phyloP scores from a whole-genome alignment of 2,888 invertebrate species.

The Archips xylosteana region DNA sequence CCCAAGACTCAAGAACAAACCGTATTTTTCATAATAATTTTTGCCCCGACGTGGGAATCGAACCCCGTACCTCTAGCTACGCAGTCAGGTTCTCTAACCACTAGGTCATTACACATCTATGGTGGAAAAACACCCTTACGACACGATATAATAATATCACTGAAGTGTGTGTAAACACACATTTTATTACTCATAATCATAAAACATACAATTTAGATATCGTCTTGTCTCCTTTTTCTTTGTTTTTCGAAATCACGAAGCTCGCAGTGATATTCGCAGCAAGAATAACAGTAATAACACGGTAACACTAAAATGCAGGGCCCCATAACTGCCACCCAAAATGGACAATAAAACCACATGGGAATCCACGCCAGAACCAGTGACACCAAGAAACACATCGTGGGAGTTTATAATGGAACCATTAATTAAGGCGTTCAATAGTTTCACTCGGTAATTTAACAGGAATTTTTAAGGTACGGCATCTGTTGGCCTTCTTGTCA shows the following conservation, averaged over 20 bases:
- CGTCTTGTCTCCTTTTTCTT: background rate
- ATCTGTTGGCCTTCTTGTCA: too few species aligned
- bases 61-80: too few species aligned
- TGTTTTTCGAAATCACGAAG: background rate
- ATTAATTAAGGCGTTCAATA: background rate
- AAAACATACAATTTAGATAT: background rate
- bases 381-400: background rate
- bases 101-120: too few species aligned
- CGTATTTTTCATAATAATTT: too few species aligned
- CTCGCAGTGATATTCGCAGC: background rate
- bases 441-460: background rate
- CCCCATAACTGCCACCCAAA: background rate
- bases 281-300: background rate
- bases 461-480: background rate
- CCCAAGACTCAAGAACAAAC: too few species aligned
- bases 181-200: too few species aligned
- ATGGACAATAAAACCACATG: background rate
- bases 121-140: too few species aligned
- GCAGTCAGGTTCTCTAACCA: too few species aligned
- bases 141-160: too few species aligned
- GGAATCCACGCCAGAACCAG: background rate
- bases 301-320: background rate
- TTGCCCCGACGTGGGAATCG: too few species aligned
- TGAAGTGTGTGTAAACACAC: too few species aligned
- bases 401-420: background rate